Evolutionary conservation across 1,140 invertebrate genomes (phyloP), one percentile per base, ranked within the genome.

Genomic region (Drosophila nasuta): DNA sequence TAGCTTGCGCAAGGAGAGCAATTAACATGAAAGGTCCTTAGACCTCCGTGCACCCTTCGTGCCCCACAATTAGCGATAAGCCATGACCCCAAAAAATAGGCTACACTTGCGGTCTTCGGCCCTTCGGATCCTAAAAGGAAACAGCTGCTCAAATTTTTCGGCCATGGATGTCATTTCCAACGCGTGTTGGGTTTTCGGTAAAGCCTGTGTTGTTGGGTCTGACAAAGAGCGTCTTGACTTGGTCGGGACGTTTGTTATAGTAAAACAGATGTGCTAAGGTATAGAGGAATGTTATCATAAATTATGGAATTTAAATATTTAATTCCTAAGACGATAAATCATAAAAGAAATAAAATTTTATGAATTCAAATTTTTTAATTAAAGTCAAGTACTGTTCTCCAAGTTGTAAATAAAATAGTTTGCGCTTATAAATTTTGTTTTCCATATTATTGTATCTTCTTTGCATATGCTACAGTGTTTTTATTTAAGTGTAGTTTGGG

Each of bases 11-110:
- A 68, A 59, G 65, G 54, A 62, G 52, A 62, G 83, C 79, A 87
- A 87, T 87, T 87, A 88, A 88, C 80, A 88, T 74, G 69, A 87
- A 87, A 77, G 83, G 82, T 82, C 69, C 76, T 62, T 67, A 69
- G 76, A 82, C 83, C 64, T 76, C 69, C 59, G 43, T 72, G 49
- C 43, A 85, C 65, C 75, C 62, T 70, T 70, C 57, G 67, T 72
- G 66, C 51, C 60, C 63, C 73, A 82, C 82, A 88, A 87, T 87
- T 82, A 87, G 85, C 83, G 80, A 88, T 83, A 87, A 88, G 85
- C 73, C 81, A 62, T 72, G 67, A 48, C 71, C 76, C 60, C 66
- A 49, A 54, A 56, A 64, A 54, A 56, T 28, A 43, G 58, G 33
- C 11, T 28, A 38, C 43, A 57, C 28, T 54, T 60, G 56, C 25